phyloP scores from a whole-genome alignment of 2,113 vertebrate genomes.

The Herpailurus yagouaroundi region DNA sequence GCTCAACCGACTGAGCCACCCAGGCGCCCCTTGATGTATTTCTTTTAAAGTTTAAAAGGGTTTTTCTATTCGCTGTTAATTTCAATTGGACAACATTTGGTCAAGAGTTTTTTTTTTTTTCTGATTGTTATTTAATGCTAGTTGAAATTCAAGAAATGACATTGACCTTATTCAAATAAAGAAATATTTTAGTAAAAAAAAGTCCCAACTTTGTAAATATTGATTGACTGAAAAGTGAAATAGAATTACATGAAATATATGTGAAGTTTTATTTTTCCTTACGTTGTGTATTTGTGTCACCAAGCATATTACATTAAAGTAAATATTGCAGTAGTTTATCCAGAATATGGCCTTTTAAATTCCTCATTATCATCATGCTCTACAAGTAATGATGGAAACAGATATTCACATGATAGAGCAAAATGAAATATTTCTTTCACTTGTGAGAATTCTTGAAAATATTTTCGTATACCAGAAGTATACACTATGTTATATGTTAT shows the following conservation, averaged over 20 bases:
- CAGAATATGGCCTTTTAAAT: not conserved
- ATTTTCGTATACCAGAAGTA: not conserved
- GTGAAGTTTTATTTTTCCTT: not conserved
- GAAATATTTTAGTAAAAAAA: constrained; percentile 85
- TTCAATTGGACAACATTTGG: constrained; percentile 74
- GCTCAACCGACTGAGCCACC: too few species aligned
- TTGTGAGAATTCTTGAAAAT: not conserved
- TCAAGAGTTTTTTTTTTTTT: constrained; percentile 67
- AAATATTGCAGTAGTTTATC: not conserved
- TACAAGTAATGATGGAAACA: not conserved
- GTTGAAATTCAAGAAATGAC: constrained; percentile 79
- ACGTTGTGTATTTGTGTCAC: not conserved
- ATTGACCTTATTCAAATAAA: constrained; percentile 87
- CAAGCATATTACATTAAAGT: not conserved
- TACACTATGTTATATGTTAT: not conserved
- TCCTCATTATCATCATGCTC: not conserved
- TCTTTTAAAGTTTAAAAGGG: constrained; percentile 68
- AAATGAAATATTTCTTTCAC: not conserved
- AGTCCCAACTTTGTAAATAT: not conserved
- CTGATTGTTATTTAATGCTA: constrained; percentile 83
- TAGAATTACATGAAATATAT: not conserved
- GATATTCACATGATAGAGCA: not conserved
- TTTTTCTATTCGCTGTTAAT: constrained; percentile 73
- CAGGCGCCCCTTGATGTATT: constrained; percentile 53
- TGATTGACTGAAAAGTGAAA: not conserved